phyloP scores from a whole-genome alignment of 2,797 vertebrate species.

The Sphaeramia orbicularis region DNA sequence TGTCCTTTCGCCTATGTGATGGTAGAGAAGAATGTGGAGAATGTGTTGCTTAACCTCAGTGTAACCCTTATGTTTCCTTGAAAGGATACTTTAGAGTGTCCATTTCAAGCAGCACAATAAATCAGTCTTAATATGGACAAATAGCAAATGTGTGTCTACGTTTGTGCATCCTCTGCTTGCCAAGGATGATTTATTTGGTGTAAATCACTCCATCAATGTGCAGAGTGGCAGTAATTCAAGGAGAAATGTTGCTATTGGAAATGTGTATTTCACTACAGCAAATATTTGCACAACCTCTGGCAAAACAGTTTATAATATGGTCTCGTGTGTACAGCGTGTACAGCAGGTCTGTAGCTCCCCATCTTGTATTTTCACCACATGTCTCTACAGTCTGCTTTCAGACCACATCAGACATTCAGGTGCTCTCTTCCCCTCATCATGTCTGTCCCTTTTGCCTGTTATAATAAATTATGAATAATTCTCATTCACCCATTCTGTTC shows the following conservation, averaged over 20 bases:
- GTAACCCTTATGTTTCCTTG: slow-evolving; percentile 53
- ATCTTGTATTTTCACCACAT: slow-evolving; percentile 2
- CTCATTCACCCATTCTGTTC: slow-evolving; percentile 45
- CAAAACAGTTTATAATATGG: slow-evolving; percentile 39
- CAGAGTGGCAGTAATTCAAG: slow-evolving; percentile 36
- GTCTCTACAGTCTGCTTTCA: slow-evolving; percentile 33
- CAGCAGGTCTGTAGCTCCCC: slow-evolving; percentile 15
- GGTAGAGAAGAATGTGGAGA: slow-evolving; percentile 64
- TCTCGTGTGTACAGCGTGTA: neutral
- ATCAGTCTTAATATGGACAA: slow-evolving; percentile 67
- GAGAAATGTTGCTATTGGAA: slow-evolving; percentile 24
- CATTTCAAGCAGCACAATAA: slow-evolving; percentile 38
- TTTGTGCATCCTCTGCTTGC: slow-evolving; percentile 46
- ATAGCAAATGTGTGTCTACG: slow-evolving; percentile 42
- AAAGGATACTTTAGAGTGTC: slow-evolving; percentile 53
- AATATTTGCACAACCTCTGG: slow-evolving; percentile 63
- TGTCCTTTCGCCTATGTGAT: slow-evolving; percentile 64
- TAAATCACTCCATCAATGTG: slow-evolving; percentile 46
- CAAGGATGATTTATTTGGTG: slow-evolving; percentile 33
- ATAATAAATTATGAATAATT: slow-evolving; percentile 64
- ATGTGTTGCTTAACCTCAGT: slow-evolving; percentile 64
- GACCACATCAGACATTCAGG: slow-evolving; percentile 67
- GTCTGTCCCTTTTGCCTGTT: neutral
- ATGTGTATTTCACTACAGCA: slow-evolving; percentile 37
- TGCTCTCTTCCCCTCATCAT: slow-evolving; percentile 24